phyloP scores from a whole-genome alignment of 30 jellyfish, hydroid and myxozoan species.

The Pelagia noctiluca region DNA sequence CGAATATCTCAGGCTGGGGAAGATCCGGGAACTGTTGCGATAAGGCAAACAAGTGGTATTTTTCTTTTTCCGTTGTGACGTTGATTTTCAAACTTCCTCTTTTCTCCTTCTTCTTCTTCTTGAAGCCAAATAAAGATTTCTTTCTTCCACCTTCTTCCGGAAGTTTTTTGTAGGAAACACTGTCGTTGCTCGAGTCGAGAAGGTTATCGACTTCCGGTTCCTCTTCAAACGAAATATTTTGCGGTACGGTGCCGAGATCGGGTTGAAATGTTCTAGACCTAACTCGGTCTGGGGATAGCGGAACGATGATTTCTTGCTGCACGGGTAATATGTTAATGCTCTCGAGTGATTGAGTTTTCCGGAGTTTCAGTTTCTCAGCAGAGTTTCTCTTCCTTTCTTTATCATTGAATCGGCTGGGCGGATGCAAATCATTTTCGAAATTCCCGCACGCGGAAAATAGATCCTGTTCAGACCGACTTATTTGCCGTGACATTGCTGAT shows the following conservation, averaged over 20 bases:
- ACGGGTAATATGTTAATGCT: slow-evolving; percentile 11
- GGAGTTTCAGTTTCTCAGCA: slow-evolving; percentile 28
- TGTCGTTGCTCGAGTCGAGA: slow-evolving; percentile 30
- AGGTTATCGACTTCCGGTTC: slow-evolving; percentile 22
- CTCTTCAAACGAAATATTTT: not conserved
- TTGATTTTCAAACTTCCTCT: not conserved
- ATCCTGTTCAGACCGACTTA: slow-evolving; percentile 7
- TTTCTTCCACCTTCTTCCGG: slow-evolving; percentile 18
- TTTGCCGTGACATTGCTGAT: not conserved
- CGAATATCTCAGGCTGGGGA: slow-evolving; percentile 18
- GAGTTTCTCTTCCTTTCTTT: slow-evolving; percentile 14
- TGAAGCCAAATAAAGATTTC: slow-evolving; percentile 36
- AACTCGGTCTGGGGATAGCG: not conserved
- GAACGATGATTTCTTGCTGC: not conserved
- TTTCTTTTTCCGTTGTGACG: not conserved
- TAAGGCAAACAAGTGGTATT: not conserved
- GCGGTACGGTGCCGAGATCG: not conserved
- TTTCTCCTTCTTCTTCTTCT: slow-evolving; percentile 20
- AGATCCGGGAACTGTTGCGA: slow-evolving; percentile 25
- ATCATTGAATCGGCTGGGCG: not conserved
- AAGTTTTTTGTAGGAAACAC: slow-evolving; percentile 42
- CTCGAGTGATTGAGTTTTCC: slow-evolving; percentile 66
- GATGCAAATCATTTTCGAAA: not conserved
- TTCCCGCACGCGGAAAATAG: too few species aligned
- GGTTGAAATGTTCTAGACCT: slow-evolving; percentile 13